A percentile compares a stretch with the other conserved stretches of the same genome.
phyloP scores from a whole-genome alignment of 2,888 invertebrate genomes.

The Xanthorhoe designata region DNA sequence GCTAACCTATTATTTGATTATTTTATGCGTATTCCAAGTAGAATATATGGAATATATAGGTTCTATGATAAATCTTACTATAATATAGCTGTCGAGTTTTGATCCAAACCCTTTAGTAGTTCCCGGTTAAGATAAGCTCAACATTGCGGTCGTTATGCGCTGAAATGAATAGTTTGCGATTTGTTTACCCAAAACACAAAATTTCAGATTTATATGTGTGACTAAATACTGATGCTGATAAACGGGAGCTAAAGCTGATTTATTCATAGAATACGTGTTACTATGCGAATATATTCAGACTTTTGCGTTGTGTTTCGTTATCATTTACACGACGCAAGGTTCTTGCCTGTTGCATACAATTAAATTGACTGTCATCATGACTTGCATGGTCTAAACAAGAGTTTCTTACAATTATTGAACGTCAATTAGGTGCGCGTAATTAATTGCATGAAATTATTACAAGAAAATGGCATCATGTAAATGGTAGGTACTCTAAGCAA shows the following conservation, averaged over 20 bases:
- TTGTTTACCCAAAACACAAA: constrained; percentile 54
- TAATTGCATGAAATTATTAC: too few species aligned
- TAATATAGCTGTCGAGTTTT: constrained; percentile 16
- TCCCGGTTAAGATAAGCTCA: constrained; percentile 30
- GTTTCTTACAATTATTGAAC: too few species aligned
- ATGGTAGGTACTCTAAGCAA: too few species aligned
- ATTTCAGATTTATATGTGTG: constrained; percentile 53
- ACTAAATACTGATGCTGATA: constrained; percentile 47
- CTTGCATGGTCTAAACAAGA: too few species aligned
- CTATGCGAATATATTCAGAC: neutral
- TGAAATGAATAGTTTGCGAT: constrained; percentile 48
- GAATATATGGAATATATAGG: neutral
- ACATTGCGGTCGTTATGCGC: constrained; percentile 25
- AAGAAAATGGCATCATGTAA: too few species aligned
- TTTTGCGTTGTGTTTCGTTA: too few species aligned
- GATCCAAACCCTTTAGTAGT: constrained; percentile 43
- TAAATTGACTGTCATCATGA: too few species aligned
- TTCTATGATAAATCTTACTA: neutral
- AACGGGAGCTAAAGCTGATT: constrained; percentile 15
- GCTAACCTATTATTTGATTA: too few species aligned
- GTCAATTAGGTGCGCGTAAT: too few species aligned
- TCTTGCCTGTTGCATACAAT: too few species aligned
- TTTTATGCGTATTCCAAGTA: too few species aligned
- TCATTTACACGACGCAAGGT: too few species aligned
- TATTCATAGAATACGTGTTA: constrained; percentile 20